phyloP scores from a whole-genome alignment of 1,140 invertebrate genomes.

The Drosophila sucinea region DNA sequence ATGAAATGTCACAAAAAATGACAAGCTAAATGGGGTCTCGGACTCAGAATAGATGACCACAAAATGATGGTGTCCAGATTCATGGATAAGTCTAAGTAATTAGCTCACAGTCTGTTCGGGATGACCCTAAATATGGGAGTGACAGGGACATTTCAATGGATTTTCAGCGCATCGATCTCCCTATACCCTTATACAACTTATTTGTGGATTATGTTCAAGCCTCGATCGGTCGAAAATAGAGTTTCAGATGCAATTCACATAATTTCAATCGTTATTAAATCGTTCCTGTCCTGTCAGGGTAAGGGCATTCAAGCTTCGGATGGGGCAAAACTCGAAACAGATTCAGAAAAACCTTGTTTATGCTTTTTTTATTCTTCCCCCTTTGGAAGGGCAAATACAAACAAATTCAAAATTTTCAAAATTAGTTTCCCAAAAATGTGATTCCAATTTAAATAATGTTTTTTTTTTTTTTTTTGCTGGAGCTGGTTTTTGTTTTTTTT shows the following conservation, averaged over 20 bases:
- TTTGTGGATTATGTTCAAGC: too few species aligned
- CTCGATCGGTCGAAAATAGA: too few species aligned
- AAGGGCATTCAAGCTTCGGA: too few species aligned
- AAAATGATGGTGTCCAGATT: slow-evolving; percentile 10
- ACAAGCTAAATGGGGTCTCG: neutral
- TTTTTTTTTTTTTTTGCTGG: neutral
- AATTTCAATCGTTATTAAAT: too few species aligned
- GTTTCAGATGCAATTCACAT: too few species aligned
- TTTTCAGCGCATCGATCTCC: too few species aligned
- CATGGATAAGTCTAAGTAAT: slow-evolving; percentile 34
- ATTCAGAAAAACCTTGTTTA: too few species aligned
- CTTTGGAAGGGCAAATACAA: too few species aligned
- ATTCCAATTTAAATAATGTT: slow-evolving; percentile 4
- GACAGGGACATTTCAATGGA: neutral
- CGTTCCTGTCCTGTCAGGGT: too few species aligned
- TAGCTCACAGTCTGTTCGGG: slow-evolving; percentile 9
- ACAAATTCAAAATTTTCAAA: neutral
- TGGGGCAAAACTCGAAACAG: too few species aligned
- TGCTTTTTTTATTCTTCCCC: too few species aligned
- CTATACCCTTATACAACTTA: too few species aligned
- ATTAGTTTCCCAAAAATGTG: neutral
- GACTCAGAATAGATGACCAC: slow-evolving; percentile 9
- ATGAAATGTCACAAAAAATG: slow-evolving; percentile 44
- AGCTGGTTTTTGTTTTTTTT: neutral
- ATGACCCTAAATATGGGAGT: neutral